Conservation (phyloP, 2,888 invertebrate species). For the Hyalella azteca region DNA sequence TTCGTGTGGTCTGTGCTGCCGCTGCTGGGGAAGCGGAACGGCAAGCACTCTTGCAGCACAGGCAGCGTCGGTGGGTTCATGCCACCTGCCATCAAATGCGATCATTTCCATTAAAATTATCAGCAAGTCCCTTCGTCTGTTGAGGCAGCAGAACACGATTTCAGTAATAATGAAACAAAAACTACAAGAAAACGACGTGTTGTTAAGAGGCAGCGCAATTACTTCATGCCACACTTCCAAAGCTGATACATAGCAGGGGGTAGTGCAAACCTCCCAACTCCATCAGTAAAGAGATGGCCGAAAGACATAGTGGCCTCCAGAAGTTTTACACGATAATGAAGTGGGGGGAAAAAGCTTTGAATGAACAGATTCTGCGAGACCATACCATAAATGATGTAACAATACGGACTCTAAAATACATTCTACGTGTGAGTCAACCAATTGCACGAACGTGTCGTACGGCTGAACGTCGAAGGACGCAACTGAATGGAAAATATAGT, state of each 20-base stretch:
- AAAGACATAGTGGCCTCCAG: no score
- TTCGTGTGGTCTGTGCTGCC: background rate
- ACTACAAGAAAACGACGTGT: background rate
- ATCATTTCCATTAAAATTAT: background rate
- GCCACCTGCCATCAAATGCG: background rate
- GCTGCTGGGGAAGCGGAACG: background rate
- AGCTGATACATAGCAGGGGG: no score
- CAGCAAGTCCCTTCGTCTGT: background rate
- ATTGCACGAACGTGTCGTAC: background rate
- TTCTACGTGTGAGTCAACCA: background rate
- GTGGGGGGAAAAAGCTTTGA: no score
- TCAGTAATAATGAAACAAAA: background rate
- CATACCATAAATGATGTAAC: background rate
- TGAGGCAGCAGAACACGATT: background rate
- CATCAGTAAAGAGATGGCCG: no score
- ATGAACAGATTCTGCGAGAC: background rate
- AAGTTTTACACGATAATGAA: no score
- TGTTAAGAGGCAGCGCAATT: background rate
- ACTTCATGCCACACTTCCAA: background rate
- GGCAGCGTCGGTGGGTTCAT: background rate
- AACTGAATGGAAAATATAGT: background rate
- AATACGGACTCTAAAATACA: background rate
- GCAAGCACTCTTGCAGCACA: background rate
- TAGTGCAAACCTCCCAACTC: no score
- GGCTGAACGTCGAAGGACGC: background rate